Conservation (phyloP, 2,113 vertebrate species). For the Corythaeola cristata region DNA sequence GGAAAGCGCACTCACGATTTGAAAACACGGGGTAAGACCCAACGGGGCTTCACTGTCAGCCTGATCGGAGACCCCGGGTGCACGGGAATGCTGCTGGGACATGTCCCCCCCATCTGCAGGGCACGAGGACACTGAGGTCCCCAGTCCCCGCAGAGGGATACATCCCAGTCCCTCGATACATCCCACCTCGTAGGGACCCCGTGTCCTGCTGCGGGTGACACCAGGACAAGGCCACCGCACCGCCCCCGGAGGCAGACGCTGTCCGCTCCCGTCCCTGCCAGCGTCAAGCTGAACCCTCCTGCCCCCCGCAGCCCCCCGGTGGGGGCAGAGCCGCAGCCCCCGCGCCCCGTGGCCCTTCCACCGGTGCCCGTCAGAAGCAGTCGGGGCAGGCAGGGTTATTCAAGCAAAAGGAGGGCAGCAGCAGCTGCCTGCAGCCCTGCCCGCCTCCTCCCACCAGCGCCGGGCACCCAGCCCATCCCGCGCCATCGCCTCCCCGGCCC, state of each 20-base stretch:
- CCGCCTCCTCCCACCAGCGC: neutral
- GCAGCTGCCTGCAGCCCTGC: constrained; percentile 25
- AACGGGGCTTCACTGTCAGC: neutral
- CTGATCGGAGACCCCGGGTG: rapidly evolving
- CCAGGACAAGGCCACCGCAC: neutral
- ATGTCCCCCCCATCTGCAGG: rapidly evolving
- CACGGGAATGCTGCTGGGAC: neutral
- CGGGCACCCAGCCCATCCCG: neutral
- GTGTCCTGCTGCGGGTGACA: neutral
- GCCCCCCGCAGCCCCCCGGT: rapidly evolving
- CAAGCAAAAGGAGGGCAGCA: constrained; percentile 53
- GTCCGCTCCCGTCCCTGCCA: rapidly evolving
- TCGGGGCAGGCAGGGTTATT: neutral
- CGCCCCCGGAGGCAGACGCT: neutral
- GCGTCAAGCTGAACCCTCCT: neutral
- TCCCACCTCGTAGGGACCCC: rapidly evolving
- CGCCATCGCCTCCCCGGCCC: neutral
- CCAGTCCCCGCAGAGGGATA: neutral
- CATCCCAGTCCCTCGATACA: neutral
- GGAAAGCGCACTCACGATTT: neutral
- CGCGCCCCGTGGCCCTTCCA: neutral
- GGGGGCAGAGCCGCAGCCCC: neutral
- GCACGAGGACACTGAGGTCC: rapidly evolving
- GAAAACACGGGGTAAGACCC: neutral
- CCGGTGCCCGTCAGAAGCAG: neutral